These are phyloP conservation scores for Callimorpha dominula DNA, from an alignment of 2,888 invertebrate genomes.

Conservation along the genomic window DNA sequence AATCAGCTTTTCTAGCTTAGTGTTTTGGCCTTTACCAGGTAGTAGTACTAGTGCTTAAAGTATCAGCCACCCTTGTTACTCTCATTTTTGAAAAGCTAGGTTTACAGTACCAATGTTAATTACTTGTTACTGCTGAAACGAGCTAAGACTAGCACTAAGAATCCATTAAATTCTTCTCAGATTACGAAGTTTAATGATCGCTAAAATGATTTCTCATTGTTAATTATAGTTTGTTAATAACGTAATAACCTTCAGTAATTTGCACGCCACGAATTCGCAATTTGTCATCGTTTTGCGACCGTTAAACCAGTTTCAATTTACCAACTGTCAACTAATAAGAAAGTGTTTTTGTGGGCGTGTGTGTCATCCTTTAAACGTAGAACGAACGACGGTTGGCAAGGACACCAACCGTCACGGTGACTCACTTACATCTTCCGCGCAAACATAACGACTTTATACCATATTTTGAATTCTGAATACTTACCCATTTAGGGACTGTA, in stretches of 20 bases:
- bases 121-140: too few relatives aligned
- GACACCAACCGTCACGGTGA: constrained; percentile 67
- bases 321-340: constrained; percentile 51
- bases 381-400: constrained; percentile 57
- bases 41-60: background rate
- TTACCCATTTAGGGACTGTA: constrained; percentile 46
- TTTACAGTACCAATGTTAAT: too few relatives aligned
- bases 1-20: background rate
- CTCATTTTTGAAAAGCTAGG: too few relatives aligned
- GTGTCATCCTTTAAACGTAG: constrained; percentile 60
- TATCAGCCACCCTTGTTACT: too few relatives aligned
- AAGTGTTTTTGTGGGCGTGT: constrained; percentile 57
- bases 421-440: constrained; percentile 50
- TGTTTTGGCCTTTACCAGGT: background rate
- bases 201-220: constrained; percentile 20
- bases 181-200: constrained; percentile 7
- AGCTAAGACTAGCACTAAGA: background rate
- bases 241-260: constrained; percentile 40
- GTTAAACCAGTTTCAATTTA: constrained; percentile 68
- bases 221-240: constrained; percentile 41
- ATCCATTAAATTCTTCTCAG: background rate
- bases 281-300: constrained; percentile 56
- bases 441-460: constrained; percentile 49
- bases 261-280: constrained; percentile 31
- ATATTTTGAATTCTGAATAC: constrained; percentile 53